phyloP scores from a whole-genome alignment of 2,888 invertebrate species.

The Athalia cordata region DNA sequence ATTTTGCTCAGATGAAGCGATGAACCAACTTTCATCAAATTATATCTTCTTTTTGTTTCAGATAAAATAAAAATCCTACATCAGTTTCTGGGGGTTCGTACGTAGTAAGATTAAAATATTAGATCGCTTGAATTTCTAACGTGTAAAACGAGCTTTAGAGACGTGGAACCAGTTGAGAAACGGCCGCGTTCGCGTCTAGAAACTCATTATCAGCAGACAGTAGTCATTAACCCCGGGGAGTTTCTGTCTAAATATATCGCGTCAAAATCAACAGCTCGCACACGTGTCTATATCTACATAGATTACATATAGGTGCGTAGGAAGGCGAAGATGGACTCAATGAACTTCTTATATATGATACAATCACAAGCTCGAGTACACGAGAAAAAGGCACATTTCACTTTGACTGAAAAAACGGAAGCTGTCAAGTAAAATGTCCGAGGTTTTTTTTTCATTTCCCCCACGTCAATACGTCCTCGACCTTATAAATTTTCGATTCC shows the following conservation, averaged over 20 bases:
- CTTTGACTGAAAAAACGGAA: too few species aligned
- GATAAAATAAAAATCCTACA: neutral
- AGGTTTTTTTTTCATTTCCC: neutral
- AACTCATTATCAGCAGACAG: constrained; percentile 46
- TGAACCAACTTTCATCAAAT: too few species aligned
- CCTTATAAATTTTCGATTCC: constrained; percentile 2
- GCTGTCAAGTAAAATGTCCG: too few species aligned
- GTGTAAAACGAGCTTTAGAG: constrained; percentile 24
- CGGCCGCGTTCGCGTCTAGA: constrained; percentile 23
- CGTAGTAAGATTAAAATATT: constrained; percentile 16
- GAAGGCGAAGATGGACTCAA: constrained; percentile 17
- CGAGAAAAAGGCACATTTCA: too few species aligned
- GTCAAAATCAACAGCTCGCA: constrained; percentile 42
- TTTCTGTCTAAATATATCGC: constrained; percentile 46
- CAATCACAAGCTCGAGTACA: neutral
- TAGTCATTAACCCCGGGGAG: constrained; percentile 48
- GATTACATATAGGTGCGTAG: constrained; percentile 32
- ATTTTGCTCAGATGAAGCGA: too few species aligned
- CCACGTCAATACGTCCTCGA: neutral
- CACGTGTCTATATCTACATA: constrained; percentile 34
- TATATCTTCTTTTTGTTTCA: too few species aligned
- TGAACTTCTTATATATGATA: constrained; percentile 18
- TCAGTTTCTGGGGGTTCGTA: neutral
- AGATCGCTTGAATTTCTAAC: constrained; percentile 6
- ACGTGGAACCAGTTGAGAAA: constrained; percentile 21